These are phyloP conservation scores for Petrolisthes manimaculis DNA, from an alignment of 2,888 invertebrate genomes.

Conservation along the genomic window DNA sequence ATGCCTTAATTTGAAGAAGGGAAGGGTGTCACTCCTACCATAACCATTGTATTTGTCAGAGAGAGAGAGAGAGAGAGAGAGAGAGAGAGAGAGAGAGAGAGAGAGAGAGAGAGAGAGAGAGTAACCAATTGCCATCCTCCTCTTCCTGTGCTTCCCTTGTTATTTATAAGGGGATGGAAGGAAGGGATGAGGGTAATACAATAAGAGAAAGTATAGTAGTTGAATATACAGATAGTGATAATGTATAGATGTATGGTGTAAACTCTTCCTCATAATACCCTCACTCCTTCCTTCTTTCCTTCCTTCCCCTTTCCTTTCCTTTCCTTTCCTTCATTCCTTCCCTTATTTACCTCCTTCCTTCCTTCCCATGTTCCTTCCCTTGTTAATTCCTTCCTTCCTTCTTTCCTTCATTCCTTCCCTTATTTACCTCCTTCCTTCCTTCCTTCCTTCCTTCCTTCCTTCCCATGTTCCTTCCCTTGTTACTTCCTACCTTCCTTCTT, in stretches of 20 bases:
- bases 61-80: no score
- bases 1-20: no score
- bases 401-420: not conserved
- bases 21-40: no score
- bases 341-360: not conserved
- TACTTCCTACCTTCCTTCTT: not conserved
- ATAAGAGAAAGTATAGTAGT: not conserved
- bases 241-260: not conserved
- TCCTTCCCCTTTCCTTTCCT: not conserved
- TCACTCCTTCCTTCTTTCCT: not conserved
- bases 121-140: no score
- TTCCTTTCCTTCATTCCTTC: not conserved
- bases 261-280: not conserved
- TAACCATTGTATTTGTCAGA: no score
- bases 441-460: not conserved
- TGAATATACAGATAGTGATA: not conserved
- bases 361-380: not conserved
- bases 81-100: no score
- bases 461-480: not conserved
- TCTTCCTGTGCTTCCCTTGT: no score
- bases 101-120: no score
- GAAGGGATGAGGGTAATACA: not conserved
- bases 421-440: not conserved
- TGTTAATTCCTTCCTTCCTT: not conserved
- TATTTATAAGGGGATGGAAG: not conserved